phyloP scores from a whole-genome alignment of 2,888 invertebrate genomes.

The Metacarcinus magister region DNA sequence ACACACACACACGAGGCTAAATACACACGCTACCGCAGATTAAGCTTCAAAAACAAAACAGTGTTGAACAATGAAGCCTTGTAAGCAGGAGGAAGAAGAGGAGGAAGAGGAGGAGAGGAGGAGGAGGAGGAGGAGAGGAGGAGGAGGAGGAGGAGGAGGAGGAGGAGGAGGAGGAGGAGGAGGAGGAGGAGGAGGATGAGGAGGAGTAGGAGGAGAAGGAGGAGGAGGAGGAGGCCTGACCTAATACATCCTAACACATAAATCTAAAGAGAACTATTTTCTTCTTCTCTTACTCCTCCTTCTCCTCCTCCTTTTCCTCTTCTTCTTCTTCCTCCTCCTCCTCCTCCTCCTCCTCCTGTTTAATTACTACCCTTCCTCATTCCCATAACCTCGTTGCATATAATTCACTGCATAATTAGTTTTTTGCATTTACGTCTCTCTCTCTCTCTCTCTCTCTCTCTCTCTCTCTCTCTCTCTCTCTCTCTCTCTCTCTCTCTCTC shows the following conservation, averaged over 20 bases:
- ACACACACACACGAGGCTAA: constrained; percentile 21
- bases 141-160: background rate
- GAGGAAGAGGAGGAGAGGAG: background rate
- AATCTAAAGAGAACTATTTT: background rate
- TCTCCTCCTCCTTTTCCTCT: background rate
- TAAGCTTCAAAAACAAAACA: constrained; percentile 4
- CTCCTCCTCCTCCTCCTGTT: background rate
- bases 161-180: background rate
- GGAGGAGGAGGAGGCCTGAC: background rate
- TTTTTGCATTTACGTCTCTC: background rate
- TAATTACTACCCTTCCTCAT: background rate
- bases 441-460: background rate
- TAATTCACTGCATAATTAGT: background rate
- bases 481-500: constrained; percentile 47
- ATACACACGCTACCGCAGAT: background rate
- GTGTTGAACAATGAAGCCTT: background rate
- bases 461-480: constrained; percentile 43
- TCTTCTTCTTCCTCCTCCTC: background rate
- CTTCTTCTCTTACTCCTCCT: background rate
- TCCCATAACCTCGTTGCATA: background rate
- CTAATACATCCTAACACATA: background rate
- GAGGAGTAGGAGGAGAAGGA: no score
- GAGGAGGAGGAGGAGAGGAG: background rate
- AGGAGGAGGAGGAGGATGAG: constrained; percentile 27
- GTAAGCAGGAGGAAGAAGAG: no score